Base-by-base conservation (phyloP, 1,140 invertebrate species). In the Hypsibius dujardini region DNA sequence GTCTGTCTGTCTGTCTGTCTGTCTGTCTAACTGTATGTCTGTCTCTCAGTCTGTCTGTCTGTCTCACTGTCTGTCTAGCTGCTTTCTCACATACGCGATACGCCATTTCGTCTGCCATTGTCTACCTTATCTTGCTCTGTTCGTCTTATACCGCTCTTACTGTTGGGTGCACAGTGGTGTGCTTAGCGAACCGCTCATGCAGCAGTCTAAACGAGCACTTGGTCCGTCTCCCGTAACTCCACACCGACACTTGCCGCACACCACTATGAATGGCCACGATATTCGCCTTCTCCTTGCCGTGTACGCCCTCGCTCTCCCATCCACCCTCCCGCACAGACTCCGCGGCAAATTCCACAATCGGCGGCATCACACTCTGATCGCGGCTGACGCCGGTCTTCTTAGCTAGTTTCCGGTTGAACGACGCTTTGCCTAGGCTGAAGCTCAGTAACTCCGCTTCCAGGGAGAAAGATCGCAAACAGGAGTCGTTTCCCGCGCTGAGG, bases 381-480 rank as follows among this genome's bases (percentile, higher is more conserved):
- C 28, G 28, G 47, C 78, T 74, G 72, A 76, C 78, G 15, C 80
- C 75, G 7, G 79, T 86, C 76, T 85, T 89, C 76, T 90, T 92
- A 0, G 87, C 86, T 46, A 84, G 79, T 79, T 89, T 89, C 74
- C 87, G 84, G 76, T 92, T 88, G 75, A 86, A 89, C 0, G 88
- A 89, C 2, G 92, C 93, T 76, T 85, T 81, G 14, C 91, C 91
- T 71, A 95, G 80, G 79, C 85, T 92, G 78, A 87, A 89, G 79
- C 94, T 93, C 47, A 92, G 85, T 67, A 86, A 88, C 80, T 96
- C 92, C 14, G 89, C 89, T 15, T 88, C 80, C n/a, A 89, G 90
- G 28, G 90, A 92, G 79, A 95, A 95, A 15, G 89, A 86, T 71
- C 91, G 84, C 40, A 98, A 76, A 0, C 89, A 87, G 50, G 89